Evolutionary conservation across 2,113 vertebrate genomes (phyloP).

Genomic region (Smithornis capensis): DNA sequence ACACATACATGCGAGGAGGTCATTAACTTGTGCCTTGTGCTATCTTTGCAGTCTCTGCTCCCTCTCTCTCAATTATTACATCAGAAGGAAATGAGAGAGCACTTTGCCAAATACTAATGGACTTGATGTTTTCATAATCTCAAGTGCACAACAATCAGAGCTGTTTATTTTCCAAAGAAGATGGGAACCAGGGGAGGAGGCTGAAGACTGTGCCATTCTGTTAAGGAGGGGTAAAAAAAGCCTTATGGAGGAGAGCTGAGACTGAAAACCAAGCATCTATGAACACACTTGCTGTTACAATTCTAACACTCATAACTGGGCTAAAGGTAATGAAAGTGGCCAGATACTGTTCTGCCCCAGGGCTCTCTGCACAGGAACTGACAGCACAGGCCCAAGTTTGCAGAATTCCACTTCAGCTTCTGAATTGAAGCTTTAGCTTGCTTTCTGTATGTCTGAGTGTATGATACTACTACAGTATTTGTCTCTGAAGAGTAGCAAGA

Average conservation of each 20-base stretch:
- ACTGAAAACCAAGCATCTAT: neutral
- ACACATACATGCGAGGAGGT: constrained; percentile 62
- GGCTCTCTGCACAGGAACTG: neutral
- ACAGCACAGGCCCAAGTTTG: neutral
- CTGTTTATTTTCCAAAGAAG: constrained; percentile 65
- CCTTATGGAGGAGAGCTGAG: neutral
- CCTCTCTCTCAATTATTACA: constrained; percentile 44
- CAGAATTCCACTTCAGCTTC: neutral
- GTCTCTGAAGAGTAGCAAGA: neutral
- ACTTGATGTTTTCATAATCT: constrained; percentile 60
- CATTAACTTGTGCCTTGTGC: constrained; percentile 55
- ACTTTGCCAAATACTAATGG: constrained; percentile 65
- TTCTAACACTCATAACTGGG: neutral
- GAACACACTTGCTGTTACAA: neutral
- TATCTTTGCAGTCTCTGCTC: constrained; percentile 48
- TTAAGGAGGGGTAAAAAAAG: neutral
- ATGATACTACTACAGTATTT: neutral
- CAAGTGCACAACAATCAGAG: constrained; percentile 57
- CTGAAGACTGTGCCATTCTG: neutral
- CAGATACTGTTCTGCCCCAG: neutral
- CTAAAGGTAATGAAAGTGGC: neutral
- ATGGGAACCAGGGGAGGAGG: constrained; percentile 42
- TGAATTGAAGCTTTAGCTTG: neutral
- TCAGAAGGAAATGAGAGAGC: constrained; percentile 56
- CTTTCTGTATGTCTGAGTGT: neutral